A percentile compares a stretch with the other conserved stretches of the same genome.
Evolutionary conservation across 2,113 vertebrate genomes (phyloP).

Genomic region (Zeus faber): DNA sequence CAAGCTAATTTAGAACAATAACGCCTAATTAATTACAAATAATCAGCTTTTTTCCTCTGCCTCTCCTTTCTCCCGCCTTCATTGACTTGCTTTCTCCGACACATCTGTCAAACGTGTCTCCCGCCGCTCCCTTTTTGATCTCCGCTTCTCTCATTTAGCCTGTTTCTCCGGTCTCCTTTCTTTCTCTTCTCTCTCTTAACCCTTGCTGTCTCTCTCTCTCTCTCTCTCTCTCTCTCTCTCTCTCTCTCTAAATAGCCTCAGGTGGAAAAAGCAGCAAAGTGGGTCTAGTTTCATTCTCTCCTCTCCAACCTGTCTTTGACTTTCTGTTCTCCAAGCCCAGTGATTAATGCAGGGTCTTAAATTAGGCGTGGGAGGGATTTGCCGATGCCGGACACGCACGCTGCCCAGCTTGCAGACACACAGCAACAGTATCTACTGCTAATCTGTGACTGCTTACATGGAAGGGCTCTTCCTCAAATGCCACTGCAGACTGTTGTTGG

Average conservation of each 20-base stretch:
- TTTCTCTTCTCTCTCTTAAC: slow-evolving; percentile 6
- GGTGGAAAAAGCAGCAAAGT: slow-evolving; percentile 69
- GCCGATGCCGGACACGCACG: slow-evolving; percentile 62
- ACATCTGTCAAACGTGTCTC: no score
- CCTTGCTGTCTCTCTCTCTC: not conserved
- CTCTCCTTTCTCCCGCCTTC: slow-evolving; percentile 49
- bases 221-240: not conserved
- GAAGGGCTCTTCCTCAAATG: slow-evolving; percentile 70
- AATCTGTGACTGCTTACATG: slow-evolving; percentile 73
- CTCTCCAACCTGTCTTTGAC: slow-evolving; percentile 67
- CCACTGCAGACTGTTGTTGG: slow-evolving; percentile 54
- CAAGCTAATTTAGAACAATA: slow-evolving; percentile 97
- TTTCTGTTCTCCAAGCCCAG: slow-evolving; percentile 70
- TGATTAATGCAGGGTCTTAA: slow-evolving; percentile 76
- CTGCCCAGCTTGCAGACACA: slow-evolving; percentile 55
- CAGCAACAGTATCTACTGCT: slow-evolving; percentile 67
- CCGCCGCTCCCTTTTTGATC: slow-evolving; percentile 43
- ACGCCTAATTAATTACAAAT: slow-evolving; percentile 96
- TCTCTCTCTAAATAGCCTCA: slow-evolving; percentile 78
- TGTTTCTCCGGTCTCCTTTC: slow-evolving; percentile 25
- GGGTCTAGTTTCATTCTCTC: slow-evolving; percentile 42
- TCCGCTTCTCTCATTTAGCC: slow-evolving; percentile 29
- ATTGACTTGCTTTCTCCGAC: slow-evolving; percentile 41
- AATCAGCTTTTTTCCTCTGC: slow-evolving; percentile 80
- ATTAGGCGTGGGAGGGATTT: slow-evolving; percentile 74